Evolutionary conservation across 1,140 invertebrate species (phyloP).

Genomic region (Maconellicoccus hirsutus): DNA sequence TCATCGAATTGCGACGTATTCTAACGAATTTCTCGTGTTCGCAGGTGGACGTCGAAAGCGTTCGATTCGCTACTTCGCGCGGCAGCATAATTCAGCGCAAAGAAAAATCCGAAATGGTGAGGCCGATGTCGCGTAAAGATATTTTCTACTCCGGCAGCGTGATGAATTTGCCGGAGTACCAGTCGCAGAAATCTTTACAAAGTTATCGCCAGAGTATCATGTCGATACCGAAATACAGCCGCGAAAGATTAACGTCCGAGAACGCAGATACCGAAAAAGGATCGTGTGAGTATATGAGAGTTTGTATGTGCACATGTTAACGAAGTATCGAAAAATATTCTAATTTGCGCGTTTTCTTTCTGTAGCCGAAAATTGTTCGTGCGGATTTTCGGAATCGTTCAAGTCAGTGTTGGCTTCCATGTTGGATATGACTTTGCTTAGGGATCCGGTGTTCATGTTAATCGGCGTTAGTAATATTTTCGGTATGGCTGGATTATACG

Average conservation of each 20-base stretch:
- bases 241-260: slow-evolving; percentile 1
- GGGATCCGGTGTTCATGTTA: slow-evolving; percentile 80
- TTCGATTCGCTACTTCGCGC: slow-evolving; percentile 43
- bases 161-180: slow-evolving; percentile 78
- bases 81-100: slow-evolving; percentile 38
- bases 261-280: slow-evolving; percentile 40
- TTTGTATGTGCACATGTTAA: too few species aligned
- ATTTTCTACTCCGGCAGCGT: slow-evolving; percentile 97
- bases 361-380: slow-evolving; percentile 38
- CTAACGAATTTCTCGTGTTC: not conserved
- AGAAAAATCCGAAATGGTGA: slow-evolving; percentile 52
- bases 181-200: slow-evolving; percentile 81
- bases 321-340: too few species aligned
- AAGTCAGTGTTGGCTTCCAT: slow-evolving; percentile 76
- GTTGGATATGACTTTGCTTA: slow-evolving; percentile 83
- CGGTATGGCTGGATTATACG: slow-evolving; percentile 86
- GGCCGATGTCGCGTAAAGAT: slow-evolving; percentile 89
- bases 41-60: slow-evolving; percentile 27
- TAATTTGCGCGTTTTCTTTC: too few species aligned
- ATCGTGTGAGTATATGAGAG: slow-evolving; percentile 45
- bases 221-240: slow-evolving; percentile 46
- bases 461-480: slow-evolving; percentile 91
- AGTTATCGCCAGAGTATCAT: slow-evolving; percentile 74
- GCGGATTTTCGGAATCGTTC: slow-evolving; percentile 64
- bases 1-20: too few species aligned